A percentile compares a stretch with the other conserved stretches of the same genome.
phyloP scores from a whole-genome alignment of 2,888 invertebrate species.

The Meteorus colon region DNA sequence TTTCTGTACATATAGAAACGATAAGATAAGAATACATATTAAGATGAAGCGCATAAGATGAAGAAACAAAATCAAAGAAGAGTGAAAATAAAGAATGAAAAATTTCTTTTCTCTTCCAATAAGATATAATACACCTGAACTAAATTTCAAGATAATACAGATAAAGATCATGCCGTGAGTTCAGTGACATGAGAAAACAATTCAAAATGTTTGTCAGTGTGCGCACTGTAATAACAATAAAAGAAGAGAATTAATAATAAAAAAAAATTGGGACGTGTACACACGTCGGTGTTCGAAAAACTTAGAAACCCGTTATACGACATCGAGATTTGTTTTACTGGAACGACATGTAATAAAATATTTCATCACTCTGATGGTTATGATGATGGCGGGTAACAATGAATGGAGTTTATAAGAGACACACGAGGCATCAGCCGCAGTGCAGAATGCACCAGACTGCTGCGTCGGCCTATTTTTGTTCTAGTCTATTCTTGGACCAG shows the following conservation, averaged over 20 bases:
- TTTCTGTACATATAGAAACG: background rate
- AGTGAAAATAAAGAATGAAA: background rate
- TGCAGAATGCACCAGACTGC: constrained; percentile 48
- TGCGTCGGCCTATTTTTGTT: constrained; percentile 45
- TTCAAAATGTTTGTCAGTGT: constrained; percentile 42
- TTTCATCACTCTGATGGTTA: constrained; percentile 1
- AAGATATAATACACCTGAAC: constrained; percentile 32
- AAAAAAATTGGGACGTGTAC: too few species aligned
- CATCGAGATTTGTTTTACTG: background rate
- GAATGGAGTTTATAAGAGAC: constrained; percentile 33
- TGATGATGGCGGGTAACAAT: constrained; percentile 12
- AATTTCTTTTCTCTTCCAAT: background rate
- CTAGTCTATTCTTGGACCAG: constrained; percentile 45
- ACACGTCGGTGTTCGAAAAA: too few species aligned
- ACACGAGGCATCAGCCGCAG: constrained; percentile 37
- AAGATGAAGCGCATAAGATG: constrained; percentile 6
- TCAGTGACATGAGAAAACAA: constrained; percentile 54
- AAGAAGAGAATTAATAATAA: constrained; percentile 9
- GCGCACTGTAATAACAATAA: too few species aligned
- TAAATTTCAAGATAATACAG: constrained; percentile 49
- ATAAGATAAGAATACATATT: background rate
- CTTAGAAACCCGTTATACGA: too few species aligned
- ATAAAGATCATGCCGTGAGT: constrained; percentile 50
- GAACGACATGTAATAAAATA: constrained; percentile 18
- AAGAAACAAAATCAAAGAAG: background rate